Conservation (phyloP, 2,888 invertebrate species). For the Xestia c-nigrum region DNA sequence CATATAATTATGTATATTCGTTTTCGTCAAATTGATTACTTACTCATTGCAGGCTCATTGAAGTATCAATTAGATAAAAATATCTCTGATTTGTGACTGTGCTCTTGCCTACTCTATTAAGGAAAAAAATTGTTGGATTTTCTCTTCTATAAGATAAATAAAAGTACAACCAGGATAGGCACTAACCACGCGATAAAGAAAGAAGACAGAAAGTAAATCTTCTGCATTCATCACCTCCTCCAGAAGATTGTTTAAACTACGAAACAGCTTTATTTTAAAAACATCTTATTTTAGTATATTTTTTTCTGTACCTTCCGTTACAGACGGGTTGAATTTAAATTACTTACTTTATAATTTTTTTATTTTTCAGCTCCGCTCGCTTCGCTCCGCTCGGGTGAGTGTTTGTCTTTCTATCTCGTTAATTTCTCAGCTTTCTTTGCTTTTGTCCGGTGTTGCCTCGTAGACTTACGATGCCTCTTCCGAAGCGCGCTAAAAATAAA, state of each 20-base stretch:
- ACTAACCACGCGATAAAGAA: too few species aligned
- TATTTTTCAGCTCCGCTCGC: constrained; percentile 38
- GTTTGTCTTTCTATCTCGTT: constrained; percentile 63
- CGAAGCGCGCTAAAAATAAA: constrained; percentile 40
- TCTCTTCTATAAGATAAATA: not conserved
- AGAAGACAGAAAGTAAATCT: not conserved
- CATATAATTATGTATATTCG: too few species aligned
- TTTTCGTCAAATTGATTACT: not conserved
- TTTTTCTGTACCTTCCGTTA: constrained; percentile 20
- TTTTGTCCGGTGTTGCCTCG: constrained; percentile 45
- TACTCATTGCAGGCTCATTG: not conserved
- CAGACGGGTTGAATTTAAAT: constrained; percentile 56
- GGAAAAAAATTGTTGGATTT: not conserved
- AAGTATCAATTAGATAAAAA: not conserved
- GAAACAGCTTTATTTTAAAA: constrained; percentile 2
- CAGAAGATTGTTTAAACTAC: not conserved
- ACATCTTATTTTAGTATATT: constrained; percentile 35
- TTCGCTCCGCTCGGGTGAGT: constrained; percentile 44
- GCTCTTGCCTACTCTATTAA: not conserved
- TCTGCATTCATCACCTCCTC: not conserved
- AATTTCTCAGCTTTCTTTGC: constrained; percentile 56
- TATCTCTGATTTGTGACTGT: not conserved
- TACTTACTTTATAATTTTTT: constrained; percentile 51
- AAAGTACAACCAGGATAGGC: not conserved
- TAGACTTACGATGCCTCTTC: constrained; percentile 23